Percentiles rank a stretch among this genome's conserved stretches.
phyloP scores from a whole-genome alignment of 1,140 invertebrate species.

The Eciton burchellii region DNA sequence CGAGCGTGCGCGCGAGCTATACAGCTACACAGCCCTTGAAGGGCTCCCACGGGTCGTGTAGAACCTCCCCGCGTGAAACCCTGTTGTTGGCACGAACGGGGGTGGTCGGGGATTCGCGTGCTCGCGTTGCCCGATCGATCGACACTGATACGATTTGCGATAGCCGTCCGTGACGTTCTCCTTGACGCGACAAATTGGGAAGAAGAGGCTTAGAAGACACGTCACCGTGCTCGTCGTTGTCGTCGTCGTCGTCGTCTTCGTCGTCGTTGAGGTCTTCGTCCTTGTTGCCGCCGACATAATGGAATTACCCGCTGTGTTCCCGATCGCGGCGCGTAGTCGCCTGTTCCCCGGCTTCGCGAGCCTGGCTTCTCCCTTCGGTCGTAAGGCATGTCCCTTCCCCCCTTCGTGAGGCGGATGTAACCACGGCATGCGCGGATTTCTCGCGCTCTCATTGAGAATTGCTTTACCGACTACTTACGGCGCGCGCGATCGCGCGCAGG shows the following conservation, averaged over 20 bases:
- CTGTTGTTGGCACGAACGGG: slow-evolving; percentile 63
- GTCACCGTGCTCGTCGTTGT: not conserved
- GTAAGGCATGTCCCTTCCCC: slow-evolving; percentile 7
- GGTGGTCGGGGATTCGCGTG: slow-evolving; percentile 53
- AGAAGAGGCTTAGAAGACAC: slow-evolving; percentile 58
- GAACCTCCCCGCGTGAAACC: slow-evolving; percentile 44
- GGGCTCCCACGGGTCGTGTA: slow-evolving; percentile 67
- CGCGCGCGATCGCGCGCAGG: slow-evolving; percentile 73
- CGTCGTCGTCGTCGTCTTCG: slow-evolving; percentile 26
- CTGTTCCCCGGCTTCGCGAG: not conserved
- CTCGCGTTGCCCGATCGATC: slow-evolving; percentile 66
- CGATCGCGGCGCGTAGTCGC: not conserved
- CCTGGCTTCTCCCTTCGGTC: slow-evolving; percentile 1
- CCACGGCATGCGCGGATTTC: slow-evolving; percentile 70
- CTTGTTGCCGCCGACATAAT: slow-evolving; percentile 12
- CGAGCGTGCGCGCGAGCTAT: not conserved
- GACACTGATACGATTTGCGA: slow-evolving; percentile 60
- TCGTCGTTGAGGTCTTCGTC: not conserved
- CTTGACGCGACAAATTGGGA: slow-evolving; percentile 55
- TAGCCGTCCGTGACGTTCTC: slow-evolving; percentile 42
- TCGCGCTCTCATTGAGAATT: slow-evolving; percentile 77
- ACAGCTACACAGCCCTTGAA: slow-evolving; percentile 38
- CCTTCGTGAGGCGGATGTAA: slow-evolving; percentile 44
- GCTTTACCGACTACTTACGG: slow-evolving; percentile 81
- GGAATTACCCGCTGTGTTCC: slow-evolving; percentile 24